Conservation (phyloP, 35 echinoderm and acorn worm genomes). For the Heliocidaris erythrogramma region DNA sequence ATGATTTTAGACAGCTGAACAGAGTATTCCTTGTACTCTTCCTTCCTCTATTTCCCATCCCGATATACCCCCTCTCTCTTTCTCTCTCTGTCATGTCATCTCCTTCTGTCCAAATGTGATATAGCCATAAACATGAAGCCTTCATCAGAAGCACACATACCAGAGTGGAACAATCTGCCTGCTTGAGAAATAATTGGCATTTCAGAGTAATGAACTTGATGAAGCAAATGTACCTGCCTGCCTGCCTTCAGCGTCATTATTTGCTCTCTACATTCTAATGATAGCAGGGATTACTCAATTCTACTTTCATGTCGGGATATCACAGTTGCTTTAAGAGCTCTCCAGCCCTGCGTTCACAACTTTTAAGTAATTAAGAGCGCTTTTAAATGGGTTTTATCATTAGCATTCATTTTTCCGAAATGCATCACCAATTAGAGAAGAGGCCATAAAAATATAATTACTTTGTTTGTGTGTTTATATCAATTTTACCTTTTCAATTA, state of each 20-base stretch:
- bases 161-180: slow-evolving; percentile 21
- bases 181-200: slow-evolving; percentile 43
- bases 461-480: background rate
- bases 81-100: slow-evolving; percentile 19
- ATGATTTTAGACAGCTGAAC: slow-evolving; percentile 42
- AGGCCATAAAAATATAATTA: background rate
- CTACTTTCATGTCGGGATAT: slow-evolving; percentile 12
- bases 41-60: background rate
- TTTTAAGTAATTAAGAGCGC: slow-evolving; percentile 12
- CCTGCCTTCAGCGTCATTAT: slow-evolving; percentile 24
- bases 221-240: slow-evolving; percentile 38
- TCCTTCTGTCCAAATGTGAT: slow-evolving; percentile 27
- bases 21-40: slow-evolving; percentile 23
- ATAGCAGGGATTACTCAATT: slow-evolving; percentile 41
- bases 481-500: background rate
- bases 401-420: background rate
- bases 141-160: slow-evolving; percentile 13
- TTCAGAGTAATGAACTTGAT: slow-evolving; percentile 59
- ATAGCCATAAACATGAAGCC: slow-evolving; percentile 29
- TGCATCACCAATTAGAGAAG: background rate
- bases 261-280: slow-evolving; percentile 39
- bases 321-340: background rate
- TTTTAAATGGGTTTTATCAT: slow-evolving; percentile 6
- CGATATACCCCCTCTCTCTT: background rate
- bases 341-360: background rate